These are phyloP conservation scores for Drosophila fulvimacula DNA, from an alignment of 2,888 invertebrate genomes.

Conservation along the genomic window DNA sequence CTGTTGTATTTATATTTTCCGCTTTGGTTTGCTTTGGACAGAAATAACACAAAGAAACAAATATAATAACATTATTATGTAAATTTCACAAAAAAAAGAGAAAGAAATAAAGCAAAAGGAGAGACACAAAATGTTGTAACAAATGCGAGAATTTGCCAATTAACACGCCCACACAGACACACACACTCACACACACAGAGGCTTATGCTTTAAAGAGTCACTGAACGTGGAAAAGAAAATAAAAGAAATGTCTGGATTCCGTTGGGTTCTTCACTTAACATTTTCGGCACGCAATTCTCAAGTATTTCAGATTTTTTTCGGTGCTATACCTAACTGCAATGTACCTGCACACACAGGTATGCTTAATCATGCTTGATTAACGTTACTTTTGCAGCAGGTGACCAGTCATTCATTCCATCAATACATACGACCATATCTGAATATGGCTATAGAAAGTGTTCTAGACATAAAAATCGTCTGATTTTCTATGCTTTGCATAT, in stretches of 20 bases:
- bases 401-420: conserved; percentile 2
- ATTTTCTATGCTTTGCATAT: conserved; percentile 1
- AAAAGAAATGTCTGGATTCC: conserved; percentile 23
- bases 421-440: not conserved
- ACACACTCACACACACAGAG: conserved; percentile 1
- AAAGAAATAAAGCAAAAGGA: conserved; percentile 1
- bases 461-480: conserved; percentile 35
- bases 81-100: conserved; percentile 13
- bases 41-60: conserved; percentile 20
- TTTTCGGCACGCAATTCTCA: conserved; percentile 38
- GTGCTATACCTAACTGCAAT: conserved; percentile 29
- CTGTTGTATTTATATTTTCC: conserved; percentile 36
- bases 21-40: conserved; percentile 40
- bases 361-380: conserved; percentile 24
- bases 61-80: conserved; percentile 34
- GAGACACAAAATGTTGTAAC: conserved; percentile 22
- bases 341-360: not conserved
- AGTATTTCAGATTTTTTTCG: conserved; percentile 8
- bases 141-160: conserved; percentile 46
- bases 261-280: conserved; percentile 42
- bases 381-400: conserved; percentile 42
- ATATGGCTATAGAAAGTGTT: conserved; percentile 72
- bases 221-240: conserved; percentile 30
- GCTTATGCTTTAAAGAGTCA: conserved; percentile 41
- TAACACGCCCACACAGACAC: conserved; percentile 19